phyloP scores from a whole-genome alignment of 2,888 invertebrate species.

The Orchestes rusci region DNA sequence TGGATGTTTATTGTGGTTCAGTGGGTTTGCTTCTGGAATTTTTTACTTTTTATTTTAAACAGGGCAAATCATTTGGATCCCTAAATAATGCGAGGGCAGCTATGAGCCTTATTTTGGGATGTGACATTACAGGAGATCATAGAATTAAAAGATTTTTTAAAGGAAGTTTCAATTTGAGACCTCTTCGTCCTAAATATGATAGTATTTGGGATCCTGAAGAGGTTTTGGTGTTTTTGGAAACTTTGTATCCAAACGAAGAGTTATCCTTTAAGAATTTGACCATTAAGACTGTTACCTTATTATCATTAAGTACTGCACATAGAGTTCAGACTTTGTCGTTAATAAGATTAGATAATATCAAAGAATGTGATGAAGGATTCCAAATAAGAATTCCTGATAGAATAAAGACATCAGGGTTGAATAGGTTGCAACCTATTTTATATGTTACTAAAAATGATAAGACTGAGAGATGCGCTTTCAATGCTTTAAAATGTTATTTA shows the following conservation, averaged over 20 bases:
- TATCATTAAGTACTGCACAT: conserved; percentile 18
- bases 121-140: conserved; percentile 4
- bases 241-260: neutral
- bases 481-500: neutral
- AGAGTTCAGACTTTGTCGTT: conserved; percentile 17
- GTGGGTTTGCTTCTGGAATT: neutral
- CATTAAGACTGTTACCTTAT: conserved; percentile 11
- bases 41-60: neutral
- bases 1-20: neutral
- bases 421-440: conserved; percentile 14
- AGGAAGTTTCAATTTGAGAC: conserved; percentile 10
- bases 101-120: conserved; percentile 9
- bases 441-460: neutral
- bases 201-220: conserved; percentile 13
- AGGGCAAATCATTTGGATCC: conserved; percentile 6
- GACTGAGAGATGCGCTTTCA: neutral
- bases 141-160: conserved; percentile 15
- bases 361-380: conserved; percentile 2
- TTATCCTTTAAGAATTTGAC: conserved; percentile 10
- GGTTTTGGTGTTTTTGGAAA: neutral
- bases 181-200: conserved; percentile 13
- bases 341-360: conserved; percentile 14
- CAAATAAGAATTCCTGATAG: conserved; percentile 14
- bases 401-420: conserved; percentile 13
- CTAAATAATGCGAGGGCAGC: conserved; percentile 15